Conservation (phyloP, 2,888 invertebrate species). For the Lasiommata megera region DNA sequence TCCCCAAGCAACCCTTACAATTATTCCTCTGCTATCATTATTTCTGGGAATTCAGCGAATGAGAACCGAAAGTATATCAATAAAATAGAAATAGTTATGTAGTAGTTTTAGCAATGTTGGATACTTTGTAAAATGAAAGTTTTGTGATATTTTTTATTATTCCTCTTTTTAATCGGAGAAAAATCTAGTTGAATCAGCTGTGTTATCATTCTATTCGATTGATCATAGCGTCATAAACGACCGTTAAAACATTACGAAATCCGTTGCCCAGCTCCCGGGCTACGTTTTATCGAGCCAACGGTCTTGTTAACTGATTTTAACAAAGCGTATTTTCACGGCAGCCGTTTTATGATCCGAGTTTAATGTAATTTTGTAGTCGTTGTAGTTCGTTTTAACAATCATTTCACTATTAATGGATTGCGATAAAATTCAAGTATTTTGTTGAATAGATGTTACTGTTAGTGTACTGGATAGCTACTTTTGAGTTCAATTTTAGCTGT, state of each 20-base stretch:
- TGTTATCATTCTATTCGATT: no score
- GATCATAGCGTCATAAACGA: background rate
- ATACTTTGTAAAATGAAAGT: no score
- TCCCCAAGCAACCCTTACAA: no score
- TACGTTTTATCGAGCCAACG: constrained; percentile 10
- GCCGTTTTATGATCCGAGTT: background rate
- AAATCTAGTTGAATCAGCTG: no score
- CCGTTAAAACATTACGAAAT: no score
- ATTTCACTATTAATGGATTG: background rate
- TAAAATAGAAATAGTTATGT: no score
- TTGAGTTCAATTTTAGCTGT: background rate
- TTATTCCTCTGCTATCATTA: no score
- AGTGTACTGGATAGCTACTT: background rate
- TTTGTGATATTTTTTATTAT: no score
- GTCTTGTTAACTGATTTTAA: constrained; percentile 22
- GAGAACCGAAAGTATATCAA: no score
- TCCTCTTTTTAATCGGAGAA: no score
- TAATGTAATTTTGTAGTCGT: constrained; percentile 5
- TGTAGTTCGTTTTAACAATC: background rate
- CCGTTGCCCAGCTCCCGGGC: background rate
- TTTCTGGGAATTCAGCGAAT: no score
- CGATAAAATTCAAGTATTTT: constrained; percentile 1
- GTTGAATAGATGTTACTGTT: background rate
- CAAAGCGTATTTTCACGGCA: constrained; percentile 11
- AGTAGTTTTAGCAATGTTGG: no score